Evolutionary conservation across 2,797 vertebrate species (phyloP).

Genomic region (Sardinella longiceps): DNA sequence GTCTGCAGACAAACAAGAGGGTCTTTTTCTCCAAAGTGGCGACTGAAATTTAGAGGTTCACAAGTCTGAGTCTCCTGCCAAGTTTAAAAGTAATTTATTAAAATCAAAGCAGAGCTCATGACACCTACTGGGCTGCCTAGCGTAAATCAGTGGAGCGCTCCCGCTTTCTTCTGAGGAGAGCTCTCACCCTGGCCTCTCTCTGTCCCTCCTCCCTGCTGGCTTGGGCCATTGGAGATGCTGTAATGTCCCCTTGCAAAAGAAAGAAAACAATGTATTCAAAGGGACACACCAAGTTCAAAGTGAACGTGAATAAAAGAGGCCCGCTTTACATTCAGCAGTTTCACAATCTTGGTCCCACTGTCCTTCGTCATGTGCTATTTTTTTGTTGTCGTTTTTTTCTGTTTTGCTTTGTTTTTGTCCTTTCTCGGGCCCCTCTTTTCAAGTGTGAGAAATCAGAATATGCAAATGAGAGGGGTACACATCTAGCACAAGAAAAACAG

Average conservation of each 20-base stretch:
- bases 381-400: conserved; percentile 14
- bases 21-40: conserved; percentile 29
- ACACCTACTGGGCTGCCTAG: conserved; percentile 49
- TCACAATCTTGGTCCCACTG: neutral
- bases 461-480: conserved; percentile 27
- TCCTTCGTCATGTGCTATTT: conserved; percentile 13
- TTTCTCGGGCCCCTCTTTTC: neutral
- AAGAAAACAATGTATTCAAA: conserved; percentile 41
- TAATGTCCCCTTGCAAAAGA: conserved; percentile 33
- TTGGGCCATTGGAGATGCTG: conserved; percentile 35
- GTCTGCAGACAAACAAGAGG: conserved; percentile 39
- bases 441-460: neutral
- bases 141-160: conserved; percentile 25
- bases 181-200: conserved; percentile 28
- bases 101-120: conserved; percentile 50
- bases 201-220: conserved; percentile 44
- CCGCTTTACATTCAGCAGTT: conserved; percentile 11
- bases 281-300: conserved; percentile 30
- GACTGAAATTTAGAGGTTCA: conserved; percentile 38
- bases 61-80: conserved; percentile 47
- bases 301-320: neutral
- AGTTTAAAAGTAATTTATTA: conserved; percentile 47
- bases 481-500: neutral
- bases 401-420: neutral
- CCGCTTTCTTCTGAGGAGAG: conserved; percentile 33